Percentiles rank a stretch among this genome's conserved stretches.
These are phyloP conservation scores for Lampris megalopsis DNA, from an alignment of 2,113 vertebrate species.

Conservation along the genomic window DNA sequence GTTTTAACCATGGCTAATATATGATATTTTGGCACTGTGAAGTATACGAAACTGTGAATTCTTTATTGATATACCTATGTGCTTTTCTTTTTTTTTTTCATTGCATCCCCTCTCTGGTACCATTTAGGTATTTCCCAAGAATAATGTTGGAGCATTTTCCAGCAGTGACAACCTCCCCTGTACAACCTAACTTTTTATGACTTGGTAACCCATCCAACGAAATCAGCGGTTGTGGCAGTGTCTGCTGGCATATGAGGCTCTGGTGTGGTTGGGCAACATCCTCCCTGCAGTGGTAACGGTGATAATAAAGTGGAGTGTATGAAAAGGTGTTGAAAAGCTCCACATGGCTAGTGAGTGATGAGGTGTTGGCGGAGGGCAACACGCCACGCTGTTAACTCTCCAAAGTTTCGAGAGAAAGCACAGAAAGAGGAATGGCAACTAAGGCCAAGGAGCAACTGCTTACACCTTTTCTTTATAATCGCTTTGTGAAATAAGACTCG, in stretches of 20 bases:
- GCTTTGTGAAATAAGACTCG: slow-evolving; percentile 1
- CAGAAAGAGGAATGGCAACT: slow-evolving; percentile 20
- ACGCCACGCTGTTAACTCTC: slow-evolving; percentile 5
- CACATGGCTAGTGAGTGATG: slow-evolving; percentile 32
- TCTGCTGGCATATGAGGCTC: slow-evolving; percentile 22
- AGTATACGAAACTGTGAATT: slow-evolving; percentile 14
- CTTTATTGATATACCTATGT: slow-evolving; percentile 8
- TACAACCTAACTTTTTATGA: slow-evolving; percentile 33
- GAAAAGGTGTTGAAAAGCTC: slow-evolving; percentile 63
- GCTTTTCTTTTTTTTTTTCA: slow-evolving; percentile 1
- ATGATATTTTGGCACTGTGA: background rate
- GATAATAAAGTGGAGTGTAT: slow-evolving; percentile 56
- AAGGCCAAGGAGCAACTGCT: background rate
- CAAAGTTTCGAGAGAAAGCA: slow-evolving; percentile 13
- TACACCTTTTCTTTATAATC: slow-evolving; percentile 2
- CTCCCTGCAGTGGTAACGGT: slow-evolving; percentile 33
- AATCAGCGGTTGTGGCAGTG: slow-evolving; percentile 26
- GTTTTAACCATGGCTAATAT: slow-evolving; percentile 1
- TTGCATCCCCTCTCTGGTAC: slow-evolving; percentile 1
- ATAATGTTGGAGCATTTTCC: slow-evolving; percentile 11
- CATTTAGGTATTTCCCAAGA: slow-evolving; percentile 5
- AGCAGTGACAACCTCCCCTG: slow-evolving; percentile 10
- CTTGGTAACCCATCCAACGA: slow-evolving; percentile 22
- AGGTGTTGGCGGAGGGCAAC: slow-evolving; percentile 32
- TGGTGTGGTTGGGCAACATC: slow-evolving; percentile 45